phyloP scores from a whole-genome alignment of 2,797 vertebrate genomes.

The Lerista edwardsae region DNA sequence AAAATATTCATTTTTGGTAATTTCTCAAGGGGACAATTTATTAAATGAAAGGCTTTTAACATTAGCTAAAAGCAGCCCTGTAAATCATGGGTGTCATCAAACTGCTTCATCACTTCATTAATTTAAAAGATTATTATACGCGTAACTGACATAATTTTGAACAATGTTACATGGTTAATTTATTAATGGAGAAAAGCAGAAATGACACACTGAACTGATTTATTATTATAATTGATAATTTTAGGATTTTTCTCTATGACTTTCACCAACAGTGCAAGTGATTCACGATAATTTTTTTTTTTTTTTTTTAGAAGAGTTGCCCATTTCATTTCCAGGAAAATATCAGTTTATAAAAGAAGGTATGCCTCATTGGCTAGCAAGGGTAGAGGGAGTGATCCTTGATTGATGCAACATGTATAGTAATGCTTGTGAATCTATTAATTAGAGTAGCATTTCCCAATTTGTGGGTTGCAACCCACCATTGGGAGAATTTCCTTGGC shows the following conservation, averaged over 20 bases:
- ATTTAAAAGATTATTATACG: conserved; percentile 93
- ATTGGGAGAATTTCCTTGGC: no score
- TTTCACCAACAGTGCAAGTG: conserved; percentile 75
- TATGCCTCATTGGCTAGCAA: conserved; percentile 7
- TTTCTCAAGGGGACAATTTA: conserved; percentile 87
- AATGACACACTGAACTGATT: conserved; percentile 82
- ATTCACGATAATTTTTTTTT: conserved; percentile 61
- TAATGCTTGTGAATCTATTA: background rate
- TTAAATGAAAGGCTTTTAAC: conserved; percentile 87
- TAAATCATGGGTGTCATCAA: conserved; percentile 88
- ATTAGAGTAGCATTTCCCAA: no score
- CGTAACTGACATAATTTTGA: conserved; percentile 91
- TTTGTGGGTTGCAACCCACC: no score
- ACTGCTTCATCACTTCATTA: conserved; percentile 91
- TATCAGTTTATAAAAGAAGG: conserved; percentile 49
- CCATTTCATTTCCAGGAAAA: conserved; percentile 10
- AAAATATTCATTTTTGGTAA: conserved; percentile 91
- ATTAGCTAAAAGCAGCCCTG: conserved; percentile 89
- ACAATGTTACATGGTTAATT: conserved; percentile 90
- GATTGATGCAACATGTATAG: background rate
- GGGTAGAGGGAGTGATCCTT: background rate
- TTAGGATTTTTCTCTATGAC: conserved; percentile 81
- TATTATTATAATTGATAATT: conserved; percentile 83
- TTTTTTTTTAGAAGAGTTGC: conserved; percentile 16
- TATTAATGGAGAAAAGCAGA: conserved; percentile 84